Evolutionary conservation across 2,113 vertebrate genomes (phyloP).

Genomic region (Siphamia tubifer): DNA sequence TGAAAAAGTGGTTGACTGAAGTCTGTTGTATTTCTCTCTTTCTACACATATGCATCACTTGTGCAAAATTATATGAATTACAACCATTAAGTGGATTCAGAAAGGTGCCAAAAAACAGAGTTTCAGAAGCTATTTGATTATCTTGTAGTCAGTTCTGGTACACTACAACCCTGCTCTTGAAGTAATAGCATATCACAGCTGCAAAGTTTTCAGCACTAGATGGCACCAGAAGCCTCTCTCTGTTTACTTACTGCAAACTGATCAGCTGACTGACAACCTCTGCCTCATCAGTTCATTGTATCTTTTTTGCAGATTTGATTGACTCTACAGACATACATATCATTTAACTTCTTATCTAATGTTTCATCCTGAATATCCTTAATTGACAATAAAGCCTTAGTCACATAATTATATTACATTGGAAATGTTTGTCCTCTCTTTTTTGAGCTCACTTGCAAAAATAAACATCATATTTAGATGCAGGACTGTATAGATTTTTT

Average conservation of each 20-base stretch:
- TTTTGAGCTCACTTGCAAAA: conserved; percentile 22
- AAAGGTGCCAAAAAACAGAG: too few species aligned
- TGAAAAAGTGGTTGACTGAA: too few species aligned
- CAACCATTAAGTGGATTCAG: too few species aligned
- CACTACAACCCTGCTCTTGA: neutral
- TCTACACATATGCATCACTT: too few species aligned
- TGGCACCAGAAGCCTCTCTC: conserved; percentile 26
- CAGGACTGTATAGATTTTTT: neutral
- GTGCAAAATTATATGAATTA: too few species aligned
- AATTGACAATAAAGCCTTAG: neutral
- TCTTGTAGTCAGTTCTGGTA: too few species aligned
- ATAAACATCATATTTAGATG: conserved; percentile 29
- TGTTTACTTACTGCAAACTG: neutral
- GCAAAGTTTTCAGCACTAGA: conserved; percentile 17
- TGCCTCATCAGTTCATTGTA: conserved; percentile 22
- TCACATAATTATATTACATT: neutral
- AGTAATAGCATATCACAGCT: neutral
- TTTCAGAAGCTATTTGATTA: too few species aligned
- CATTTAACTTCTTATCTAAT: neutral
- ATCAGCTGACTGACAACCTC: neutral
- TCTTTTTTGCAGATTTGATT: neutral
- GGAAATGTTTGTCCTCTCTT: conserved; percentile 13
- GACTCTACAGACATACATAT: neutral
- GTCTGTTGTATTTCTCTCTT: neutral
- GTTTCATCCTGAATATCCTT: neutral